phyloP scores from a whole-genome alignment of 2,888 invertebrate genomes.

The Nomada goodeniana region DNA sequence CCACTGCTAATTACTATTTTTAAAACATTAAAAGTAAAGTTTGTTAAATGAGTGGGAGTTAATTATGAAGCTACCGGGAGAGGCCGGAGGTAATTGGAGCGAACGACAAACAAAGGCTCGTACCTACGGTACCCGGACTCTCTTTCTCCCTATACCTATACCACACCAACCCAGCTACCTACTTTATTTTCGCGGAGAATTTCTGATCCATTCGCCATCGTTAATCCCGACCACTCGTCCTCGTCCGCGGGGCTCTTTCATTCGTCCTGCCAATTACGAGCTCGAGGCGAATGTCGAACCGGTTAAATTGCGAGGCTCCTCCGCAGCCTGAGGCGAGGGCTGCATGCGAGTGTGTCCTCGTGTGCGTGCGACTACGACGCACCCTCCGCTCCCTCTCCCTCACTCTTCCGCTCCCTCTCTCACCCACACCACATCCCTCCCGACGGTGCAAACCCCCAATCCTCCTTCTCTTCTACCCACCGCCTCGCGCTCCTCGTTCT shows the following conservation, averaged over 20 bases:
- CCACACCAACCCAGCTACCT: conserved; percentile 66
- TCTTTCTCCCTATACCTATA: conserved; percentile 62
- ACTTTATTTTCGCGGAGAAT: conserved; percentile 80
- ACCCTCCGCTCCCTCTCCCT: conserved; percentile 34
- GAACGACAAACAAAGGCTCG: conserved; percentile 84
- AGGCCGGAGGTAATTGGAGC: conserved; percentile 84
- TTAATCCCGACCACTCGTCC: conserved; percentile 77
- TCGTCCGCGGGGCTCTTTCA: conserved; percentile 77
- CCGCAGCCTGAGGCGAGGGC: conserved; percentile 73
- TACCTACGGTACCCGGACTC: conserved; percentile 71
- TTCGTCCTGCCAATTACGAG: conserved; percentile 81
- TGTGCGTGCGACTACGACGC: conserved; percentile 69
- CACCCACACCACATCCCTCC: not conserved
- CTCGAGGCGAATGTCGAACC: conserved; percentile 75
- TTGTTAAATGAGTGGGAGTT: conserved; percentile 85
- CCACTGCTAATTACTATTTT: conserved; percentile 84
- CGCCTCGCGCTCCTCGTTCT: conserved; percentile 22
- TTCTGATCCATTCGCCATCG: conserved; percentile 80
- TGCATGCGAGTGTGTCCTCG: conserved; percentile 72
- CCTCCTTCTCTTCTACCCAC: conserved; percentile 25
- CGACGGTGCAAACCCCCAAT: conserved; percentile 9
- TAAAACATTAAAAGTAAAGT: conserved; percentile 85
- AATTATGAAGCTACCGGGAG: conserved; percentile 83
- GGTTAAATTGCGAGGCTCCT: conserved; percentile 75
- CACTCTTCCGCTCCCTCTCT: not conserved